Evolutionary conservation across 2,888 invertebrate species (phyloP).

Genomic region (Didymodactylos carnosus): DNA sequence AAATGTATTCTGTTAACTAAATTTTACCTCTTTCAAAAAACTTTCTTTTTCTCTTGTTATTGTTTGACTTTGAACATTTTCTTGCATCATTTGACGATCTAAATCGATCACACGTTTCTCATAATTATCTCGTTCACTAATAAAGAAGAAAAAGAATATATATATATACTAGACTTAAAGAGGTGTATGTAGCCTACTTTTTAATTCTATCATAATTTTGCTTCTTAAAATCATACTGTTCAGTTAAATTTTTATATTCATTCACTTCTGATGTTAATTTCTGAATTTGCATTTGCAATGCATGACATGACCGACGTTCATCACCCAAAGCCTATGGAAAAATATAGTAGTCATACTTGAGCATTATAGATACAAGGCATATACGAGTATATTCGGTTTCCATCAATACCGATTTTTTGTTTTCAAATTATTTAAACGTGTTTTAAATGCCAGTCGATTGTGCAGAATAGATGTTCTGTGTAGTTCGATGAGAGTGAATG

Average conservation of each 20-base stretch:
- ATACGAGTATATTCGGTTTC: too few relatives aligned
- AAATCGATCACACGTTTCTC: conserved; percentile 25
- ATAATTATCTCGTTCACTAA: conserved; percentile 26
- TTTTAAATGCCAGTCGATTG: too few relatives aligned
- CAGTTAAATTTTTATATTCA: conserved; percentile 23
- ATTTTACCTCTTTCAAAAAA: conserved; percentile 23
- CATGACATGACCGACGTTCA: conserved; percentile 23
- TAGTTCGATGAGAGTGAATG: too few relatives aligned
- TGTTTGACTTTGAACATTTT: conserved; percentile 23
- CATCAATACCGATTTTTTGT: too few relatives aligned
- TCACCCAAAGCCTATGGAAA: conserved; percentile 22
- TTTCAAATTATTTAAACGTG: too few relatives aligned
- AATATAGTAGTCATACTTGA: neutral
- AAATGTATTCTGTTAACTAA: neutral
- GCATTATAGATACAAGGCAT: too few relatives aligned
- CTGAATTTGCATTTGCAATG: conserved; percentile 24
- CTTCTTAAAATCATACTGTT: conserved; percentile 27
- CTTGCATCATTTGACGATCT: conserved; percentile 22
- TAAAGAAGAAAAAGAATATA: neutral
- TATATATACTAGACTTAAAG: neutral
- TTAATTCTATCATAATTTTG: conserved; percentile 31
- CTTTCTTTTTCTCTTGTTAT: conserved; percentile 28
- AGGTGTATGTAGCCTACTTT: conserved; percentile 18
- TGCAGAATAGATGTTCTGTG: too few relatives aligned
- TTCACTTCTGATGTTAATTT: conserved; percentile 22